These are phyloP conservation scores for Dryocosmus kuriphilus DNA, from an alignment of 2,888 invertebrate genomes.

Conservation along the genomic window DNA sequence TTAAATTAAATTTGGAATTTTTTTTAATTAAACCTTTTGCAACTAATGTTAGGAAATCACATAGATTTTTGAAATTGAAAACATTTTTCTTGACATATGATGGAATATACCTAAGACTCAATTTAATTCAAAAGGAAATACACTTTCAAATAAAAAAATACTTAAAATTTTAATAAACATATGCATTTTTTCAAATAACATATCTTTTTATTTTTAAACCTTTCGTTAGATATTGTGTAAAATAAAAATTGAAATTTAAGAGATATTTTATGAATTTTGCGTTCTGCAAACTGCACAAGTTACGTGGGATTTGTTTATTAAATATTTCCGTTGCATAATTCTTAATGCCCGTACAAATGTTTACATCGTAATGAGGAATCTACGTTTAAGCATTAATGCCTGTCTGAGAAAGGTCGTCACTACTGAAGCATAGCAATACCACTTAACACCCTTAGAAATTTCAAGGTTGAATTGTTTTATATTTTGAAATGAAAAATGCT, in stretches of 20 bases:
- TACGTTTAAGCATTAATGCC: neutral
- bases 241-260: neutral
- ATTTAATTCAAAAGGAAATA: too few species aligned
- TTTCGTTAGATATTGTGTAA: too few species aligned
- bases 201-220: too few species aligned
- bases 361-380: neutral
- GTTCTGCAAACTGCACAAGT: neutral
- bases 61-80: too few species aligned
- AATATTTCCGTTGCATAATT: neutral
- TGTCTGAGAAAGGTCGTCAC: neutral
- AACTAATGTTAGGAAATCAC: too few species aligned
- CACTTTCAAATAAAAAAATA: too few species aligned
- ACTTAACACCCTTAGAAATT: neutral
- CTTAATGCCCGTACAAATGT: neutral
- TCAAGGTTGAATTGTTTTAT: neutral
- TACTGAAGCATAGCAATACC: neutral
- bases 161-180: too few species aligned
- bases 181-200: too few species aligned
- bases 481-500: neutral
- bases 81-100: too few species aligned
- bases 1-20: too few species aligned
- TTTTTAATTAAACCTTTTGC: too few species aligned
- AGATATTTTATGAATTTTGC: neutral
- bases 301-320: neutral
- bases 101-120: too few species aligned